Evolutionary conservation across 2,888 invertebrate genomes (phyloP).

Genomic region (Drosophila eohydei): DNA sequence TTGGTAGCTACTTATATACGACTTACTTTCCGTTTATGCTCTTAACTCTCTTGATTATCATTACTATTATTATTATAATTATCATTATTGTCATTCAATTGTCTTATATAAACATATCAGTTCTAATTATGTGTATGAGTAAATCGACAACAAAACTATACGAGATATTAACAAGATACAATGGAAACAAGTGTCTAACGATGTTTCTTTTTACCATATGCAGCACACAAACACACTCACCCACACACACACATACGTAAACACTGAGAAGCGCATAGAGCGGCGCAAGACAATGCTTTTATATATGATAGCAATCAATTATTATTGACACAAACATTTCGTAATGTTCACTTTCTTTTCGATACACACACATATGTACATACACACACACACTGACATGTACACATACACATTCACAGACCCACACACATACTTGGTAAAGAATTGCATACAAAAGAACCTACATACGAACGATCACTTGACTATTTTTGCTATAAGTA

Average conservation of each 20-base stretch:
- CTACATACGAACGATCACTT: conserved; percentile 78
- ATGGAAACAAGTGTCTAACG: conserved; percentile 48
- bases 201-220: conserved; percentile 53
- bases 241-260: conserved; percentile 10
- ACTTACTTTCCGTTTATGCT: conserved; percentile 64
- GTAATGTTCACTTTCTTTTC: conserved; percentile 41
- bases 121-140: conserved; percentile 75
- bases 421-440: conserved; percentile 49
- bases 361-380: conserved; percentile 58
- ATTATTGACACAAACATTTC: conserved; percentile 45
- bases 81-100: conserved; percentile 56
- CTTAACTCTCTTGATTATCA: conserved; percentile 27
- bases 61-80: conserved; percentile 27
- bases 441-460: conserved; percentile 57
- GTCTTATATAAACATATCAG: conserved; percentile 80
- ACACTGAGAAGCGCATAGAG: conserved; percentile 47
- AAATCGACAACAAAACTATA: conserved; percentile 48
- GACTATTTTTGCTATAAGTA: conserved; percentile 82
- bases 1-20: conserved; percentile 64
- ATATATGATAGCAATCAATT: conserved; percentile 65
- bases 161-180: conserved; percentile 45
- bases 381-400: conserved; percentile 36
- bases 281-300: conserved; percentile 43
- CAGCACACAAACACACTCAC: conserved; percentile 18
- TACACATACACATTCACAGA: conserved; percentile 18